Base-by-base conservation (phyloP, 2,797 vertebrate genomes). In the Coreius guichenoti region DNA sequence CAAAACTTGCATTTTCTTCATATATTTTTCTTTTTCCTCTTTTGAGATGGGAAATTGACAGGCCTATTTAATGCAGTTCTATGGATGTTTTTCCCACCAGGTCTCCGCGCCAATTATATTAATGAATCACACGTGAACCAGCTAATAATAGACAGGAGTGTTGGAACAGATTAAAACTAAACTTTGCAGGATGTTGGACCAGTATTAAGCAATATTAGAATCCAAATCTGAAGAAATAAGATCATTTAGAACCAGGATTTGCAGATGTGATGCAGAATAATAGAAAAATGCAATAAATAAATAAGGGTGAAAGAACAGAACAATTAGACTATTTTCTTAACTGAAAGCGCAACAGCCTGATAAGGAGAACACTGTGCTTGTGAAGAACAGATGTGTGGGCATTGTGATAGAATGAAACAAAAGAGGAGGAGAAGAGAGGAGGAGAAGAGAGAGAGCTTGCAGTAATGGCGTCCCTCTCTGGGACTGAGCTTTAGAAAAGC, bases 401-500 rank as follows among this genome's bases (percentile, higher is more conserved):
- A 73, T 33, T 49, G 76, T 51, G 58, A 81, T 51, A 65, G n/a
- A 31, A 51, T 45, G 16, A 54, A 65, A 69, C 54, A 77, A 74
- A 81, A 56, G 84, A 75, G 33, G 19, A 51, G 12, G 43, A 51
- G 45, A 11, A 7, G 75, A 49, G n/a, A 75, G 47, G 36, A 79
- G 26, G 19, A 74, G 73, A 51, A 56, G 65, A 69, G 47, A 21
- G 65, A 68, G 36, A 54, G 19, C 13, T 0, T 36, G 65, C 21
- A 69, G 65, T 69, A 78, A 78, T 78, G 78, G 23, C 26, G 4
- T 51, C 13, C 23, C 56, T 75, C 21, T 65, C 45, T 65, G 81
- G 58, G 72, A 83, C 36, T 29, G 36, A 45, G 58, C 72, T 67
- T 76, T 31, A 83, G 81, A 76, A 75, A 83, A 75, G 58, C 81